A percentile compares a stretch with the other conserved stretches of the same genome.
Conservation (phyloP, 53 echinoderm and acorn worm genomes). For the Actinopyga echinites region DNA sequence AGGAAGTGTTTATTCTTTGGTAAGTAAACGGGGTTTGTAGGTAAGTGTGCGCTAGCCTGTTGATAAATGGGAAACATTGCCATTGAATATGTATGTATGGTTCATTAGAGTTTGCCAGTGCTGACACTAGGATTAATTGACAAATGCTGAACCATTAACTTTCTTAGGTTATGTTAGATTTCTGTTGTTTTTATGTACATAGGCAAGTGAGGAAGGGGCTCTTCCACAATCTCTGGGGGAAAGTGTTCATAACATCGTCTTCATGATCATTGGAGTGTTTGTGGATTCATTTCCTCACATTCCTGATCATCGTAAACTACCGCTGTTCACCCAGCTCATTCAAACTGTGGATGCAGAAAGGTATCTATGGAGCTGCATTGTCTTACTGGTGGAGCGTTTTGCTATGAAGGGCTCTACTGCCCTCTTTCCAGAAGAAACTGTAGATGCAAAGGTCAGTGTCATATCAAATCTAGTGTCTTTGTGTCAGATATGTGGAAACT, state of each 20-base stretch:
- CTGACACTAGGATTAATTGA: no score
- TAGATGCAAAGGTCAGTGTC: slow-evolving; percentile 49
- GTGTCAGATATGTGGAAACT: neutral
- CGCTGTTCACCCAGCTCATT: slow-evolving; percentile 84
- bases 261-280: slow-evolving; percentile 93
- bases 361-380: slow-evolving; percentile 81
- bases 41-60: no score
- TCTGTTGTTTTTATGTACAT: neutral
- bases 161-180: no score
- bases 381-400: slow-evolving; percentile 65
- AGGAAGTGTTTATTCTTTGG: no score
- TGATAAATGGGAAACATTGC: no score
- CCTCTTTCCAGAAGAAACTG: slow-evolving; percentile 69
- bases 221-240: slow-evolving; percentile 58
- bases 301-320: slow-evolving; percentile 87
- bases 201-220: slow-evolving; percentile 77
- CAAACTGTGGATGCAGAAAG: slow-evolving; percentile 65
- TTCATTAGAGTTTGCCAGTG: no score
- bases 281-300: slow-evolving; percentile 93
- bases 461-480: neutral
- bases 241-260: slow-evolving; percentile 68
- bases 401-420: slow-evolving; percentile 71
- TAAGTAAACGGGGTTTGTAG: no score
- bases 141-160: no score
- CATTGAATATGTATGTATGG: no score